phyloP scores from a whole-genome alignment of 2,797 vertebrate species.

The Microchirus variegatus region DNA sequence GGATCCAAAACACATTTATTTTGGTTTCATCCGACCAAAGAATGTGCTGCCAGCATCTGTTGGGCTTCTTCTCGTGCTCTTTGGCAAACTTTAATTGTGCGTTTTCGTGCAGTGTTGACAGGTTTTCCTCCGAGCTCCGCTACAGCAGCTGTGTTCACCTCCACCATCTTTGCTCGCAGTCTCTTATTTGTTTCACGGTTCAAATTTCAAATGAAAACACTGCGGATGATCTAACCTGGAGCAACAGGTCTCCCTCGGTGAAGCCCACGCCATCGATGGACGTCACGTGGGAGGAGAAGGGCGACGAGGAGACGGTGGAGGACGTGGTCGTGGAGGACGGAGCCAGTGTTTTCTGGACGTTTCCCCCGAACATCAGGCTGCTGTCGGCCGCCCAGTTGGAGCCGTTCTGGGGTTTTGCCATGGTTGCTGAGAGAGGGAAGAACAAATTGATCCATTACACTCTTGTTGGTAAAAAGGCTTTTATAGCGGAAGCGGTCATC shows the following conservation, averaged over 20 bases:
- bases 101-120: slow-evolving; percentile 1
- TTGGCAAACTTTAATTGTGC: background rate
- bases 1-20: background rate
- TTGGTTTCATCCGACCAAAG: slow-evolving; percentile 4
- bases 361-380: slow-evolving; percentile 50
- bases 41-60: slow-evolving; percentile 1
- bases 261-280: slow-evolving; percentile 78
- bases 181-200: background rate
- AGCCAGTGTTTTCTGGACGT: slow-evolving; percentile 22
- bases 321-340: background rate
- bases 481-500: too few species aligned
- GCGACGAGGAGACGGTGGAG: background rate
- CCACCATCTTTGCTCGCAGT: background rate
- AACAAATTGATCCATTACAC: background rate
- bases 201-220: background rate
- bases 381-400: slow-evolving; percentile 49
- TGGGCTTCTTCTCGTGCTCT: background rate
- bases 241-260: slow-evolving; percentile 79
- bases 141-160: background rate
- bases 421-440: slow-evolving; percentile 61
- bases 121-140: background rate
- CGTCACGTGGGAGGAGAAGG: slow-evolving; percentile 8
- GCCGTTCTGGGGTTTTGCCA: slow-evolving; percentile 66
- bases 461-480: too few species aligned
- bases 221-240: slow-evolving; percentile 62